A percentile compares a stretch with the other conserved stretches of the same genome.
These are phyloP conservation scores for Zaprionus tsacasi DNA, from an alignment of 1,140 invertebrate species.

Conservation along the genomic window DNA sequence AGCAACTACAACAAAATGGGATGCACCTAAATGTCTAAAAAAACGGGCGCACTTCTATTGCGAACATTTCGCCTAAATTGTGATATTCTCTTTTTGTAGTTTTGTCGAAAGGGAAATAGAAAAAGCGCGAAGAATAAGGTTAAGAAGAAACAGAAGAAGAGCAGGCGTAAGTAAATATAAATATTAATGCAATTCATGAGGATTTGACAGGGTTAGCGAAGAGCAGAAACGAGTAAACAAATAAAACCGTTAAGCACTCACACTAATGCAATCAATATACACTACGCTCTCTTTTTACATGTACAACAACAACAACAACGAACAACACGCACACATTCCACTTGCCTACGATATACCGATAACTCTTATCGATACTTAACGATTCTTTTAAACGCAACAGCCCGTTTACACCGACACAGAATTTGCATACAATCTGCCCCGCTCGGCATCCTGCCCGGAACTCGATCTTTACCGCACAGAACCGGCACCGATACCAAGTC, in stretches of 20 bases:
- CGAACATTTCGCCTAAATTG: slow-evolving; percentile 17
- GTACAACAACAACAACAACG: slow-evolving; percentile 45
- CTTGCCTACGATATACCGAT: slow-evolving; percentile 23
- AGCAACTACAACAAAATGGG: slow-evolving; percentile 14
- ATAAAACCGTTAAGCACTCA: slow-evolving; percentile 2
- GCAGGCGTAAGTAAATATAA: slow-evolving; percentile 60
- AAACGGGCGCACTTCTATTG: slow-evolving; percentile 41
- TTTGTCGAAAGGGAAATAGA: slow-evolving; percentile 79
- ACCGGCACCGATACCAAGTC: slow-evolving; percentile 84
- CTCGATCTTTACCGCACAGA: slow-evolving; percentile 85
- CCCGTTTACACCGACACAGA: slow-evolving; percentile 80
- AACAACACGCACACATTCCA: slow-evolving; percentile 13
- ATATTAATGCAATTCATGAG: not conserved
- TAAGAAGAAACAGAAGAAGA: slow-evolving; percentile 61
- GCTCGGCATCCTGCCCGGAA: slow-evolving; percentile 87
- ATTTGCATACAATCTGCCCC: slow-evolving; percentile 52
- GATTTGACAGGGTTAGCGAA: slow-evolving; percentile 29
- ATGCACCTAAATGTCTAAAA: slow-evolving; percentile 46
- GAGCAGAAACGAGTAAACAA: not conserved
- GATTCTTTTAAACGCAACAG: slow-evolving; percentile 50
- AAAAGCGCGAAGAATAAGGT: slow-evolving; percentile 62
- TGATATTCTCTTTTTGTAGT: slow-evolving; percentile 63
- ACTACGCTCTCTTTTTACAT: slow-evolving; percentile 61
- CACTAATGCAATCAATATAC: slow-evolving; percentile 23
- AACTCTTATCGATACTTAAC: slow-evolving; percentile 11